phyloP scores from a whole-genome alignment of 2,797 vertebrate genomes.

The Pteronotus mesoamericanus region DNA sequence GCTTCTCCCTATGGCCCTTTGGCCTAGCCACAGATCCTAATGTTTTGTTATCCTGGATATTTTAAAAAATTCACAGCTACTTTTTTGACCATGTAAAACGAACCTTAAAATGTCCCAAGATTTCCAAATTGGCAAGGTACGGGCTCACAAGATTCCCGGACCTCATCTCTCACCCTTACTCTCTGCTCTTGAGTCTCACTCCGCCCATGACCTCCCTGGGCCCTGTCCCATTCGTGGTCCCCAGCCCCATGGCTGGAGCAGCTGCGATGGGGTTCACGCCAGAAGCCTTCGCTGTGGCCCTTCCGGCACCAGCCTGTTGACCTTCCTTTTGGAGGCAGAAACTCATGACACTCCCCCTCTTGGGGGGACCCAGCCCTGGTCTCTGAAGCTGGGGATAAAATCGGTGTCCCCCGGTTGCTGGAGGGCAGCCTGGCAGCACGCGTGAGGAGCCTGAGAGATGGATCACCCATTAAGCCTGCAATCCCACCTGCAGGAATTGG shows the following conservation, averaged over 20 bases:
- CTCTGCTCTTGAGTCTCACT: not conserved
- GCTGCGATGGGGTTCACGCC: not conserved
- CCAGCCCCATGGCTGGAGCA: not conserved
- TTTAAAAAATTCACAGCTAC: not conserved
- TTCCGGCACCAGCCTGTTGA: fast-evolving
- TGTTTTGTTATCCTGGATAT: not conserved
- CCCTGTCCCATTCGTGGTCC: not conserved
- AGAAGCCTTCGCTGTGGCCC: not conserved
- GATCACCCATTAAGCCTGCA: not conserved
- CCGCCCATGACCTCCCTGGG: not conserved
- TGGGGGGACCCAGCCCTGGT: not conserved
- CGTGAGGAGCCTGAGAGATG: not conserved
- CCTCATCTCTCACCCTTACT: not conserved
- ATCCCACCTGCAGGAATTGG: not conserved
- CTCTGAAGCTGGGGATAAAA: not conserved
- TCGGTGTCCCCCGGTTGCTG: not conserved
- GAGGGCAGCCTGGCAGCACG: not conserved
- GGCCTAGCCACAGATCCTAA: not conserved
- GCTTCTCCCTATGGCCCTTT: fast-evolving
- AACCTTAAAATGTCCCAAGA: not conserved
- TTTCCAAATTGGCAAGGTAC: not conserved
- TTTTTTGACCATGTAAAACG: not conserved
- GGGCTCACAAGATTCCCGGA: not conserved
- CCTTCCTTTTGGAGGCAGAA: not conserved
- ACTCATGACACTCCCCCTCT: not conserved